Evolutionary conservation across 2,113 vertebrate species (phyloP).

Genomic region (Mixornis gularis): DNA sequence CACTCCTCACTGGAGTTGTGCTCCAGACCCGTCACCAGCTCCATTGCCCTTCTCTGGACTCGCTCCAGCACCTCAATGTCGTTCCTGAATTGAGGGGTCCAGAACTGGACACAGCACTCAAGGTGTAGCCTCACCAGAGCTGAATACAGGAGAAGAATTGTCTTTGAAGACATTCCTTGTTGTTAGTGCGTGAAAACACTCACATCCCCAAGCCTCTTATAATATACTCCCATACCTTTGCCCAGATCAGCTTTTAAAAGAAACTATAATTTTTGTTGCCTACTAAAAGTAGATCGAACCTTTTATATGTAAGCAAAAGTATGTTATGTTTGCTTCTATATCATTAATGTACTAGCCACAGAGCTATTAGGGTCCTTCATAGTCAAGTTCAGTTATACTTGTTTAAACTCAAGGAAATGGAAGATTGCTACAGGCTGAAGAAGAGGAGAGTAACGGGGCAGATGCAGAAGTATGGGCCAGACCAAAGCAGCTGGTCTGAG

Average conservation of each 20-base stretch:
- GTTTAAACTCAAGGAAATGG: not conserved
- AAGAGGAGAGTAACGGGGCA: not conserved
- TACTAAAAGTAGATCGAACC: not conserved
- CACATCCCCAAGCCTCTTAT: fast-evolving
- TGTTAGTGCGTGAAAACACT: not conserved
- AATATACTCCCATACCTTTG: not conserved
- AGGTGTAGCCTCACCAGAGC: not conserved
- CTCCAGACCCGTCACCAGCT: not conserved
- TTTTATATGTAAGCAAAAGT: not conserved
- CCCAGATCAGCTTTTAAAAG: not conserved
- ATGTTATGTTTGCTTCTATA: fast-evolving
- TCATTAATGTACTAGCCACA: not conserved
- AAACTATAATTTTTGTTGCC: not conserved
- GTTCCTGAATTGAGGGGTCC: not conserved
- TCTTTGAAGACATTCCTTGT: not conserved
- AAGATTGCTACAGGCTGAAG: not conserved
- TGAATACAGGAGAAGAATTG: not conserved
- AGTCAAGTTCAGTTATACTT: not conserved
- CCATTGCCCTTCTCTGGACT: not conserved
- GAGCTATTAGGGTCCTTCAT: not conserved
- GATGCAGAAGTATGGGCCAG: not conserved
- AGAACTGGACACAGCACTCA: fast-evolving
- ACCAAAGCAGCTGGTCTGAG: fast-evolving
- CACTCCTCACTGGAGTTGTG: fast-evolving
- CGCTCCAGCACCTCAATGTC: fast-evolving